A percentile compares a stretch with the other conserved stretches of the same genome.
Evolutionary conservation across 2,113 vertebrate species (phyloP).

Genomic region (Cynopterus brachyotis): DNA sequence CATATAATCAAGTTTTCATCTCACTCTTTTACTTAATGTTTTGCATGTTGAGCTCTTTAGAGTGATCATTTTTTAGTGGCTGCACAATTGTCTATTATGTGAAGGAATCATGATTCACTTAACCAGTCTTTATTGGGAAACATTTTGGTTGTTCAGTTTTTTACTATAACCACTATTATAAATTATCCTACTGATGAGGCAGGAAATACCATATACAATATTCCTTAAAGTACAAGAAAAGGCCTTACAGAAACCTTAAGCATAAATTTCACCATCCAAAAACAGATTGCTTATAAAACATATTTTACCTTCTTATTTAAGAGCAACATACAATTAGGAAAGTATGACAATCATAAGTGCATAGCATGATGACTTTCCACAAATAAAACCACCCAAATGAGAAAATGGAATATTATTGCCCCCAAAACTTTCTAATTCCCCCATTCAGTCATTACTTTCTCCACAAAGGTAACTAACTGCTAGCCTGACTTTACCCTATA

Average conservation of each 20-base stretch:
- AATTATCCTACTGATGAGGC: neutral
- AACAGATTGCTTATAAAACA: neutral
- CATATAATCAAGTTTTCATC: neutral
- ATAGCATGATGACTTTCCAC: neutral
- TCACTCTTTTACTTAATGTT: neutral
- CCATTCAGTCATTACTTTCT: neutral
- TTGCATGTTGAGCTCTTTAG: neutral
- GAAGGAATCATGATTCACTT: neutral
- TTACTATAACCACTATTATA: neutral
- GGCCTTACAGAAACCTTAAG: neutral
- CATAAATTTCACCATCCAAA: neutral
- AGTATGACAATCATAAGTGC: neutral
- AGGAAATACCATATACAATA: neutral
- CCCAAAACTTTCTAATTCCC: neutral
- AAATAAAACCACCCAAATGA: neutral
- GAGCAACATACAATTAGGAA: neutral
- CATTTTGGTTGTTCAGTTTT: neutral
- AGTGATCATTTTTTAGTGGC: neutral
- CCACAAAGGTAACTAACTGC: neutral
- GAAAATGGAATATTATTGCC: neutral
- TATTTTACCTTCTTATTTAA: neutral
- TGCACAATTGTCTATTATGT: neutral
- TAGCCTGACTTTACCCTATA: neutral
- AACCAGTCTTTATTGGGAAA: neutral
- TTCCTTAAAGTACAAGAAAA: neutral